A percentile compares a stretch with the other conserved stretches of the same genome.
phyloP scores from a whole-genome alignment of 2,797 vertebrate species.

The Ctenopoma multispine region DNA sequence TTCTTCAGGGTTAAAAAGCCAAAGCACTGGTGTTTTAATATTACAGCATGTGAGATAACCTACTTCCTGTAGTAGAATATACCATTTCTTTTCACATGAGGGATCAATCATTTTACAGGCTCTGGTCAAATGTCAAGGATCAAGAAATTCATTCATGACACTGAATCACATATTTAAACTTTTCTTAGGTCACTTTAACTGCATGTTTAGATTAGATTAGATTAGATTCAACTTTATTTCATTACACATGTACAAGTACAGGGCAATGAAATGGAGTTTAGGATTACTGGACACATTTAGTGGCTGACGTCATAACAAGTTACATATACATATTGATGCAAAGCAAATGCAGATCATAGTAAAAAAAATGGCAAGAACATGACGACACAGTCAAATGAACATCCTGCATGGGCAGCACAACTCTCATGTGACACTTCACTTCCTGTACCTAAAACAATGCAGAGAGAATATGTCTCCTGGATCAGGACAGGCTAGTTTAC shows the following conservation, averaged over 20 bases:
- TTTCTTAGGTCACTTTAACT: no score
- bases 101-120: neutral
- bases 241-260: no score
- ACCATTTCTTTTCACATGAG: neutral
- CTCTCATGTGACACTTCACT: slow-evolving; percentile 68
- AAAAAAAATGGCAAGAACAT: slow-evolving; percentile 13
- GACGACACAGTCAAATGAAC: slow-evolving; percentile 37
- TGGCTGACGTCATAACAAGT: neutral
- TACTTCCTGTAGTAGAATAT: neutral
- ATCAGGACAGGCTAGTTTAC: slow-evolving; percentile 63
- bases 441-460: slow-evolving; percentile 79
- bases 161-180: neutral
- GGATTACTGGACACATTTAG: neutral
- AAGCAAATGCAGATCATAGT: slow-evolving; percentile 1
- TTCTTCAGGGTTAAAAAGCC: neutral
- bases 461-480: slow-evolving; percentile 59
- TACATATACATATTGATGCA: neutral
- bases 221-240: no score
- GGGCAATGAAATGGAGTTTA: no score
- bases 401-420: slow-evolving; percentile 64
- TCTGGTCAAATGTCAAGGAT: neutral
- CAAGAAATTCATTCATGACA: neutral
- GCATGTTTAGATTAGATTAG: no score
- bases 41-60: neutral
- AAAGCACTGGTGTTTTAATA: neutral